These are phyloP conservation scores for Pissodes strobi DNA, from an alignment of 1,140 invertebrate genomes.

Conservation along the genomic window DNA sequence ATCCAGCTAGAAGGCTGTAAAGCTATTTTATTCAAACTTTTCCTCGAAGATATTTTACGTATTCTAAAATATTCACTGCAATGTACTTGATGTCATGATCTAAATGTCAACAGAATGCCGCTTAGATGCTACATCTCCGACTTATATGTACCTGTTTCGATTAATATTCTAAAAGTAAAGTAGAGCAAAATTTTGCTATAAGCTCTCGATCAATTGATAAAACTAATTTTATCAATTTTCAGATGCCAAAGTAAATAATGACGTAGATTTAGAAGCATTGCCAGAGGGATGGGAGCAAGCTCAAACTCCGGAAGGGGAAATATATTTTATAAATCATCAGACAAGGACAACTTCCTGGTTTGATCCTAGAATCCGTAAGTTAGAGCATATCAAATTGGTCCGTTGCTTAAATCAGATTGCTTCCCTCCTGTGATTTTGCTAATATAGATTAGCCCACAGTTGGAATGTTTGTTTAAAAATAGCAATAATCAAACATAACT, in stretches of 20 bases:
- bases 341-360: slow-evolving; percentile 96
- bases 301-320: slow-evolving; percentile 88
- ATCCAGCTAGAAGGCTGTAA: too few species aligned
- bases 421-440: not conserved
- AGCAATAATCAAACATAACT: too few species aligned
- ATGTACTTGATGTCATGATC: too few species aligned
- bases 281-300: slow-evolving; percentile 97
- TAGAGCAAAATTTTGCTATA: too few species aligned
- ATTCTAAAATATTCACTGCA: too few species aligned
- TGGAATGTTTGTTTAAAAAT: not conserved
- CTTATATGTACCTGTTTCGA: too few species aligned
- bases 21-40: too few species aligned
- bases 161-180: too few species aligned
- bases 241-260: slow-evolving; percentile 53
- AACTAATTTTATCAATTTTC: slow-evolving; percentile 24
- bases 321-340: slow-evolving; percentile 97
- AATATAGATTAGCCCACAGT: not conserved
- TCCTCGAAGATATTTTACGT: too few species aligned
- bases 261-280: slow-evolving; percentile 72
- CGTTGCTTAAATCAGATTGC: not conserved
- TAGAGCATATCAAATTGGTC: slow-evolving; percentile 5
- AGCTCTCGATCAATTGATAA: too few species aligned
- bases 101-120: too few species aligned
- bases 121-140: too few species aligned
- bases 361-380: slow-evolving; percentile 81